phyloP scores from a whole-genome alignment of 2,113 vertebrate genomes.

The Nerophis lumbriciformis region DNA sequence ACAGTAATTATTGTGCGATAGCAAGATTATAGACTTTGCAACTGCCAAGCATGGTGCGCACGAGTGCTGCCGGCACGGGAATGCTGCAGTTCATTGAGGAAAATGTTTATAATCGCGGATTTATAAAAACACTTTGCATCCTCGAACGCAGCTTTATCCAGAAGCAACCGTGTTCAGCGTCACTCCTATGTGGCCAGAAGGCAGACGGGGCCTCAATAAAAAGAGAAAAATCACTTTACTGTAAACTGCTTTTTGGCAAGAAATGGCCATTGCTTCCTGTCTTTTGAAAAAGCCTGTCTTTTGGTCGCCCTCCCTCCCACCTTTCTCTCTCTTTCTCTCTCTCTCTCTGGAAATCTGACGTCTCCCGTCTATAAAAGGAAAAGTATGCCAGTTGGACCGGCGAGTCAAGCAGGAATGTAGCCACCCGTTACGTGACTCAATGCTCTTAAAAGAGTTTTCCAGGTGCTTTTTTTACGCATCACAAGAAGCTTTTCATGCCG shows the following conservation, averaged over 20 bases:
- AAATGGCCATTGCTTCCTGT: conserved; percentile 35
- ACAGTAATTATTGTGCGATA: too few relatives aligned
- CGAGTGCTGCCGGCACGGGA: too few relatives aligned
- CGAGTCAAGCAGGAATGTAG: background rate
- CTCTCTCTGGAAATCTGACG: background rate
- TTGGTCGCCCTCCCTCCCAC: background rate
- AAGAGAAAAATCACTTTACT: conserved; percentile 35
- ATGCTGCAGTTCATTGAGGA: too few relatives aligned
- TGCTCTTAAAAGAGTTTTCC: background rate
- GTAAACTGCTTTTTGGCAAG: conserved; percentile 58
- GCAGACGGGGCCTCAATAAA: conserved; percentile 23
- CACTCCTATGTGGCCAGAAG: conserved; percentile 32
- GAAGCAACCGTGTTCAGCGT: conserved; percentile 7
- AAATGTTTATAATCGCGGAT: too few relatives aligned
- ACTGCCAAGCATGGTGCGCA: too few relatives aligned
- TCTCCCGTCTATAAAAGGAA: conserved; percentile 64
- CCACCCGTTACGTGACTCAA: background rate
- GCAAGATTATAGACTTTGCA: too few relatives aligned
- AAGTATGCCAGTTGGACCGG: conserved; percentile 46
- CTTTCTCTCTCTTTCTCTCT: conserved; percentile 3
- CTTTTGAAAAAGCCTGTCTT: conserved; percentile 31
- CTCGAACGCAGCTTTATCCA: background rate
- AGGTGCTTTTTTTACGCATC: background rate
- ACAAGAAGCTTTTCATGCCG: background rate
- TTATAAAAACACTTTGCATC: background rate